Percentiles rank a stretch among this genome's conserved stretches.
These are phyloP conservation scores for Pteropus rufus DNA, from an alignment of 2,797 vertebrate genomes.

Conservation along the genomic window DNA sequence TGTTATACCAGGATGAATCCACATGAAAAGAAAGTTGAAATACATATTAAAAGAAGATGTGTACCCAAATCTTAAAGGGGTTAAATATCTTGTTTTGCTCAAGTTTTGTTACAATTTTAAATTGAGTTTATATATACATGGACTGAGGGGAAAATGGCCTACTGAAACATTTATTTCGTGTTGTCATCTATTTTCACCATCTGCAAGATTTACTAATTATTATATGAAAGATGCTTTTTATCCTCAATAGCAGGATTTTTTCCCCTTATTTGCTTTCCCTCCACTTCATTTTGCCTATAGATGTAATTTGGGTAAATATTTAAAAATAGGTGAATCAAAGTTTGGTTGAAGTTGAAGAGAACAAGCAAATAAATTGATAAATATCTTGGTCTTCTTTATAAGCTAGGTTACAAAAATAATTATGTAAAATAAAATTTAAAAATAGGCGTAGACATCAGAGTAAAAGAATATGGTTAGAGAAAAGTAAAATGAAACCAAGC, in stretches of 20 bases:
- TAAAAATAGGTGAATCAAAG: not conserved
- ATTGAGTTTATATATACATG: not conserved
- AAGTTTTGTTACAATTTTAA: not conserved
- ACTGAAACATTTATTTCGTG: not conserved
- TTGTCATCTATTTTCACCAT: not conserved
- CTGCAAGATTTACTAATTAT: not conserved
- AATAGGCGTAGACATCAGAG: not conserved
- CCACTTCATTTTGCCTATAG: not conserved
- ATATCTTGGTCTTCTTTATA: not conserved
- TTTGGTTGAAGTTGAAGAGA: not conserved
- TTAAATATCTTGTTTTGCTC: not conserved
- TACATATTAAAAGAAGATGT: not conserved
- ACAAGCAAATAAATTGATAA: not conserved
- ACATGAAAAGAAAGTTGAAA: not conserved
- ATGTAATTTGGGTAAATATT: not conserved
- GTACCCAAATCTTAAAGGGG: not conserved
- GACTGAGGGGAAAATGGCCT: not conserved
- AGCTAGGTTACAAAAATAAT: not conserved
- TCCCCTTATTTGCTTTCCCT: not conserved
- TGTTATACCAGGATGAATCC: not conserved
- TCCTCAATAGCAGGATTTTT: not conserved
- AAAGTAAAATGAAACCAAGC: not conserved
- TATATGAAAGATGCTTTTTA: not conserved
- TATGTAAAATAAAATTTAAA: constrained; percentile 8
- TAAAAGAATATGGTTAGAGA: not conserved